A percentile compares a stretch with the other conserved stretches of the same genome.
These are phyloP conservation scores for Chitala chitala DNA, from an alignment of 2,113 vertebrate species.

Conservation along the genomic window DNA sequence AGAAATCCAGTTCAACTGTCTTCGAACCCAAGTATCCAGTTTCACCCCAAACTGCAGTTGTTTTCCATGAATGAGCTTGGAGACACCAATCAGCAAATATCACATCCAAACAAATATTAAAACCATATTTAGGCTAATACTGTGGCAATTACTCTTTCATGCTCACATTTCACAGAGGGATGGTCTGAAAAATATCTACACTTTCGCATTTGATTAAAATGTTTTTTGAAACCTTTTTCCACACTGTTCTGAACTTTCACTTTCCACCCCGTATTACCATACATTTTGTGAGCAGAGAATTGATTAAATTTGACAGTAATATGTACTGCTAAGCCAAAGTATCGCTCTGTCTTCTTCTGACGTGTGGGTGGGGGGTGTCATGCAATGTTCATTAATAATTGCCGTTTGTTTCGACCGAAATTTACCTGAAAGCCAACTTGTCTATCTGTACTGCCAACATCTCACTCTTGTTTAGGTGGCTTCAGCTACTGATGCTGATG, in stretches of 20 bases:
- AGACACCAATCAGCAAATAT: slow-evolving; percentile 65
- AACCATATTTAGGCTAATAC: slow-evolving; percentile 71
- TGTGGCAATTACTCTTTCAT: slow-evolving; percentile 58
- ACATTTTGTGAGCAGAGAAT: neutral
- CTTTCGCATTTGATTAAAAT: slow-evolving; percentile 55
- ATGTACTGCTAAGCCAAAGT: neutral
- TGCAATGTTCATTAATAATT: neutral
- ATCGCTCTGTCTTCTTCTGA: neutral
- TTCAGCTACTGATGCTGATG: neutral
- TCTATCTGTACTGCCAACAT: too few species aligned
- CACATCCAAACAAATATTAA: slow-evolving; percentile 69
- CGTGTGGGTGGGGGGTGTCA: neutral
- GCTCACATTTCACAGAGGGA: slow-evolving; percentile 58
- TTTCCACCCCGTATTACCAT: neutral
- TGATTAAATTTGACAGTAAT: neutral
- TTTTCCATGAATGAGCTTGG: slow-evolving; percentile 54
- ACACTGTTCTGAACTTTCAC: slow-evolving; percentile 5
- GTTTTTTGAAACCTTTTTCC: slow-evolving; percentile 40
- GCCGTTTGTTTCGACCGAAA: neutral
- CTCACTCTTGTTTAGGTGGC: neutral
- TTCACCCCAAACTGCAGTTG: slow-evolving; percentile 50
- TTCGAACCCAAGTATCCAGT: slow-evolving; percentile 30
- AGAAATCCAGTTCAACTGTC: neutral
- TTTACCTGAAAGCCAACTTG: neutral
- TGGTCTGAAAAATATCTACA: slow-evolving; percentile 64